These are phyloP conservation scores for Autographa gamma DNA, from an alignment of 2,888 invertebrate species.

Conservation along the genomic window DNA sequence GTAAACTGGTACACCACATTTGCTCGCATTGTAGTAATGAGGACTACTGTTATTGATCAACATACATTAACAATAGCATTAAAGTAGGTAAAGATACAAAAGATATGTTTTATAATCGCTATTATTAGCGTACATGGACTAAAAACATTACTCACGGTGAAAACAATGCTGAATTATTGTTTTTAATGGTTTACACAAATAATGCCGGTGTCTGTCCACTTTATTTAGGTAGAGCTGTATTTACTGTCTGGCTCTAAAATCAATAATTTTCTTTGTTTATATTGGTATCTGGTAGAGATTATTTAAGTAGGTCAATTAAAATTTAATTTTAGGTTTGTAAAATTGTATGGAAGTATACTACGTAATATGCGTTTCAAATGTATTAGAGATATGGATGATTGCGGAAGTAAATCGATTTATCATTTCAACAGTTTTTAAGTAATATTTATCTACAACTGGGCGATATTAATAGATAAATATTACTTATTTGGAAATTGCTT, in stretches of 20 bases:
- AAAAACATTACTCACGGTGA: constrained; percentile 28
- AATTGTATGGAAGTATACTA: background rate
- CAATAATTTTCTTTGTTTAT: constrained; percentile 36
- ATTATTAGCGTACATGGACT: constrained; percentile 23
- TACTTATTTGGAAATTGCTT: background rate
- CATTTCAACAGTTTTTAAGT: constrained; percentile 1
- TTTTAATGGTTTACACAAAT: constrained; percentile 38
- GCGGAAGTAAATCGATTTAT: constrained; percentile 4
- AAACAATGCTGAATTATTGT: constrained; percentile 31
- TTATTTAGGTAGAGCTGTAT: constrained; percentile 35
- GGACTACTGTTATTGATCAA: constrained; percentile 31
- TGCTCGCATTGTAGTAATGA: constrained; percentile 39
- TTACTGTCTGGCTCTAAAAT: constrained; percentile 47
- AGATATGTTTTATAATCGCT: constrained; percentile 22
- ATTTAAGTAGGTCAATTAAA: background rate
- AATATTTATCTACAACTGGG: background rate
- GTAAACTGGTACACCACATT: constrained; percentile 34
- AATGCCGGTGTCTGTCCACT: constrained; percentile 47
- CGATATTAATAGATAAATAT: background rate
- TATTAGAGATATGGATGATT: constrained; percentile 1
- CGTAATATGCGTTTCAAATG: background rate
- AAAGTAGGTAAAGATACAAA: constrained; percentile 23
- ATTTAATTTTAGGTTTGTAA: background rate
- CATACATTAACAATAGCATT: constrained; percentile 24
- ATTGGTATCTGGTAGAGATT: constrained; percentile 9